Conservation (phyloP, 1,140 invertebrate genomes). For the Aphaenogaster floridana region DNA sequence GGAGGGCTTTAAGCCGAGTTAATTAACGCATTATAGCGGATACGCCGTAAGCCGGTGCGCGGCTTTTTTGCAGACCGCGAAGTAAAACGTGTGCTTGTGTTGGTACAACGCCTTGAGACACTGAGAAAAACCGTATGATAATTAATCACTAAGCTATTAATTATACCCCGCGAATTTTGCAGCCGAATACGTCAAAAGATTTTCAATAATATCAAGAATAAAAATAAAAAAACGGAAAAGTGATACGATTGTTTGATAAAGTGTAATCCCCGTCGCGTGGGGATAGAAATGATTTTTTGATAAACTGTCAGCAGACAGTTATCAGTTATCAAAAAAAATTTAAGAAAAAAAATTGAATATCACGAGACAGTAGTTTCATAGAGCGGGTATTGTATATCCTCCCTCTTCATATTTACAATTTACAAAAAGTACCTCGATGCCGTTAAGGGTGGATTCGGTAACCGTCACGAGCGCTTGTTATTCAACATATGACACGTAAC, state of each 20-base stretch:
- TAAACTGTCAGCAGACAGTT: neutral
- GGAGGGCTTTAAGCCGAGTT: constrained; percentile 52
- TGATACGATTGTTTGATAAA: neutral
- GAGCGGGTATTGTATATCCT: neutral
- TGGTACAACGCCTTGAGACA: constrained; percentile 35
- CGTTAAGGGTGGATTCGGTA: neutral
- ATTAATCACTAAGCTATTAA: constrained; percentile 53
- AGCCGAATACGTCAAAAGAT: neutral
- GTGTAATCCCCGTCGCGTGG: neutral
- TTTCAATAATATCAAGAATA: neutral
- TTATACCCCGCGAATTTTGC: constrained; percentile 11
- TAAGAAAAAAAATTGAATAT: neutral
- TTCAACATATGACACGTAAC: constrained; percentile 29
- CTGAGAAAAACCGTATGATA: constrained; percentile 36
- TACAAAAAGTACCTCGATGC: neutral
- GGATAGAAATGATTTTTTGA: neutral
- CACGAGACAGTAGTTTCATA: neutral
- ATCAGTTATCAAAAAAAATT: too few species aligned
- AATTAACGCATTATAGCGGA: constrained; percentile 61
- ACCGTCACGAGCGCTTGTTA: neutral
- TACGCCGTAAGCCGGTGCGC: constrained; percentile 37
- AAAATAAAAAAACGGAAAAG: neutral
- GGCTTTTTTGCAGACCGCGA: constrained; percentile 26
- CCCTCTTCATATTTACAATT: neutral
- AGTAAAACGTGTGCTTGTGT: constrained; percentile 8